Base-by-base conservation (phyloP, 2,113 vertebrate genomes). In the Protobothrops flavoviridis region DNA sequence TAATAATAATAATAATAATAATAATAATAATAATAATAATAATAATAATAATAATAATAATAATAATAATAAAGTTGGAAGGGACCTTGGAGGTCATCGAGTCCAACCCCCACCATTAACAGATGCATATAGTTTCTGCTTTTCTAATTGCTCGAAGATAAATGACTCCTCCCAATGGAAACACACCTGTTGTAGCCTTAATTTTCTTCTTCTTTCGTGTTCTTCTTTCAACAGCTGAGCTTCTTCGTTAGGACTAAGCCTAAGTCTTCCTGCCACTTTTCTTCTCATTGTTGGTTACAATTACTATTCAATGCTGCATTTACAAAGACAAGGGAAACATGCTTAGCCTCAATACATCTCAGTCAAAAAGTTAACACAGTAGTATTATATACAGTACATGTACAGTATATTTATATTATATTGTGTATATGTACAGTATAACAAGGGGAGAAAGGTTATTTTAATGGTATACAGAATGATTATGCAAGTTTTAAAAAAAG, bases 221-320 rank as follows among this genome's bases (percentile, higher is more conserved):
- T 99, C 99, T 88, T 99, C 98, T 95, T 98, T 98, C 90, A 99
- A 92, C 89, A 99, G 64, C 89, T 98, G 97, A 26, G 98, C 98
- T 97, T 99, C 99, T 93, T 99, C 99, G 92, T 99, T 99, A 0
- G 99, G 99, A 94, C 99, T 99, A 86, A 98, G 96, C 91, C 98
- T 97, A 92, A 99, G 6, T 9, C 94, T 96, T 8, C 96, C 92
- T 89, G 96, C 95, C 53, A 95, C 97, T 92, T 99, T 99, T 81
- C 98, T 97, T 96, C 98, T 99, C 99, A 99, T 99, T 88, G 96
- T 94, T 48, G 52, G 52, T 57, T 91, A 94, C 0, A 0, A 43
- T 57, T 91, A 93, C 94, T 56, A 94, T 43, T 57, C 93, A 15
- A 3, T 92, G 90, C 93, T 96, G 7, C 85, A 86, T 39, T 43